Evolutionary conservation across 2,888 invertebrate species (phyloP), one percentile per base, ranked within the genome.

Genomic region (Torymus texanus): DNA sequence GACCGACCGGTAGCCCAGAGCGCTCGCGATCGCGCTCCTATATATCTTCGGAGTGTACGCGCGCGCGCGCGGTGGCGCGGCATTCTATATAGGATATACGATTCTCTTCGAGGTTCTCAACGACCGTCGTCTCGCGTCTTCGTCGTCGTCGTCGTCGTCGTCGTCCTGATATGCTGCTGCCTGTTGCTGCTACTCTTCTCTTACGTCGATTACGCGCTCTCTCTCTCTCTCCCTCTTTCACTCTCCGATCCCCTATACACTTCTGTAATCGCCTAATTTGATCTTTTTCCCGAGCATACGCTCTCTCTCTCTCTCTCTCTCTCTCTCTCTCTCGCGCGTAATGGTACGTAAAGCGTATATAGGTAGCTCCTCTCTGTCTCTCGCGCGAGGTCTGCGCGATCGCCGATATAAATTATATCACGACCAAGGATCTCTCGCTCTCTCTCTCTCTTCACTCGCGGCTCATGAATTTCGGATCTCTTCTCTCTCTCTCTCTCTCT

Each of bases 1-100:
- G 87, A 88, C 86, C 87, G 88, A 88, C 88, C 88, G 88, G 88
- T 88, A 88, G 88, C 88, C 83, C 86, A 83, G 85, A 86, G 85
- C 61, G 41, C 85, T 85, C 84, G 84, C 84, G 56, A 14, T 21
- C 75, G 50, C 51, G 14, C 18, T 58, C 55, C 55, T 87, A 85
- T 87, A 88, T 87, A 87, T 88, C 87, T 88, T 87, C 85, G 82
- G 87, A 85, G 86, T 84, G 87, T 8, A 50, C 74, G 10, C 16
- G 56, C 58, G 14, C n/a, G n/a, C n/a, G n/a, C n/a, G n/a, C n/a
- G n/a, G n/a, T n/a, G n/a, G n/a, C n/a, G 56, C 58, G 14, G 74
- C 65, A 85, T 84, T 84, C 84, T 86, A 29, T 84, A 85, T 85
- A 84, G 83, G 87, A 86, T 29, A 85, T 85, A 84, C 83, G 87